These are phyloP conservation scores for Scomber scombrus DNA, from an alignment of 2,113 vertebrate genomes.

Conservation along the genomic window DNA sequence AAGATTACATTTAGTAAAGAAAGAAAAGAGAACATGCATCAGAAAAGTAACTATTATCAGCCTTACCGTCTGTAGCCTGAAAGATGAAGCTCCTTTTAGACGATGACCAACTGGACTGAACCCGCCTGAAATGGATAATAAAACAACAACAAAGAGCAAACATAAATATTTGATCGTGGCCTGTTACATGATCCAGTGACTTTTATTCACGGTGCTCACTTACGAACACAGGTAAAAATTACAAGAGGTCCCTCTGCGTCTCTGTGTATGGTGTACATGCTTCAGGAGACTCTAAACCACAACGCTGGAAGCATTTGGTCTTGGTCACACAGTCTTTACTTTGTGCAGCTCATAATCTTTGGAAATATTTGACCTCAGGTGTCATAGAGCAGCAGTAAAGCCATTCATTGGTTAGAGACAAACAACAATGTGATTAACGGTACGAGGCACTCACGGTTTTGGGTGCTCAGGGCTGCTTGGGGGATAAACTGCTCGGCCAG, in stretches of 20 bases:
- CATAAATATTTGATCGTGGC: neutral
- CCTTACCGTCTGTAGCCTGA: conserved; percentile 88
- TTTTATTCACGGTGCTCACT: neutral
- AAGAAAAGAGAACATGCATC: neutral
- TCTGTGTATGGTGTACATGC: conserved; percentile 47
- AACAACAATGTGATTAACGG: conserved; percentile 35
- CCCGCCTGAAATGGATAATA: conserved; percentile 85
- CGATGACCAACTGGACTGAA: conserved; percentile 87
- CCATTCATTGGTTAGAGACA: conserved; percentile 14
- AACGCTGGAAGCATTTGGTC: neutral
- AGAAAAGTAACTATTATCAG: neutral
- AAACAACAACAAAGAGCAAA: neutral
- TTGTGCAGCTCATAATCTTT: conserved; percentile 27
- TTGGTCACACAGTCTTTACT: neutral
- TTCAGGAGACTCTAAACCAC: conserved; percentile 2
- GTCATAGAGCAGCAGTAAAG: neutral
- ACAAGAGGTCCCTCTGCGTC: conserved; percentile 45
- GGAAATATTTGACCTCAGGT: conserved; percentile 33
- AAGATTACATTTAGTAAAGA: neutral
- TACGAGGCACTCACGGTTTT: conserved; percentile 82
- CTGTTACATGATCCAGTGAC: neutral
- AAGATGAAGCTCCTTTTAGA: conserved; percentile 82
- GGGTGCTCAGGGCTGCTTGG: conserved; percentile 79
- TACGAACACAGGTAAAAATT: conserved; percentile 49
- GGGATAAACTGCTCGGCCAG: conserved; percentile 80